Conservation (phyloP, 2,888 invertebrate genomes). For the Netelia inedita region DNA sequence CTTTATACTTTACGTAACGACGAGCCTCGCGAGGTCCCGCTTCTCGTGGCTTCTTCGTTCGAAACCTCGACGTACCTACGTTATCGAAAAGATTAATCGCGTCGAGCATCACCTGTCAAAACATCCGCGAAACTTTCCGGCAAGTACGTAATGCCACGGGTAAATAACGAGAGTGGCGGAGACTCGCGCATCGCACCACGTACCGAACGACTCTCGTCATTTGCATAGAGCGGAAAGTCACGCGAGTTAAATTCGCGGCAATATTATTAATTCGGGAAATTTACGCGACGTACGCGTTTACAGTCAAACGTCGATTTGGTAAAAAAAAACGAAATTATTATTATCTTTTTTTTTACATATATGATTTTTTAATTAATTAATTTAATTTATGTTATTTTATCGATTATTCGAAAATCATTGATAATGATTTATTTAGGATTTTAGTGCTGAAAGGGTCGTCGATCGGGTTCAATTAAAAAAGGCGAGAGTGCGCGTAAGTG, state of each 20-base stretch:
- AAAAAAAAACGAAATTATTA: background rate
- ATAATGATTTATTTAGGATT: no score
- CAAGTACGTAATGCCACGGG: slow-evolving; percentile 4
- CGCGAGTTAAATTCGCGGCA: background rate
- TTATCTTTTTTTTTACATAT: no score
- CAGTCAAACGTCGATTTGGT: background rate
- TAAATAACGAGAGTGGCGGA: slow-evolving; percentile 8
- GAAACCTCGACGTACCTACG: background rate
- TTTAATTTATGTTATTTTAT: no score
- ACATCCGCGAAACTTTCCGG: slow-evolving; percentile 17
- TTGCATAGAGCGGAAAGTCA: slow-evolving; percentile 11
- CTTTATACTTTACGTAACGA: no score
- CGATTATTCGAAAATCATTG: no score
- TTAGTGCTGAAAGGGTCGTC: no score
- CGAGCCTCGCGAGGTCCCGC: no score
- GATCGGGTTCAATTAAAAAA: background rate
- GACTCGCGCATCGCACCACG: background rate
- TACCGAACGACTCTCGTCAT: background rate
- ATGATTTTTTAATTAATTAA: no score
- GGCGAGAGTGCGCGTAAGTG: background rate
- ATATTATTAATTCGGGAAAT: background rate
- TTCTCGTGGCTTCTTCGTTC: no score
- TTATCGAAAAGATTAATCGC: slow-evolving; percentile 39
- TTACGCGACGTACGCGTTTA: background rate
- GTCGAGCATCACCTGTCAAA: slow-evolving; percentile 36